Evolutionary conservation across 2,888 invertebrate species (phyloP).

Genomic region (Hecatera dysodea): DNA sequence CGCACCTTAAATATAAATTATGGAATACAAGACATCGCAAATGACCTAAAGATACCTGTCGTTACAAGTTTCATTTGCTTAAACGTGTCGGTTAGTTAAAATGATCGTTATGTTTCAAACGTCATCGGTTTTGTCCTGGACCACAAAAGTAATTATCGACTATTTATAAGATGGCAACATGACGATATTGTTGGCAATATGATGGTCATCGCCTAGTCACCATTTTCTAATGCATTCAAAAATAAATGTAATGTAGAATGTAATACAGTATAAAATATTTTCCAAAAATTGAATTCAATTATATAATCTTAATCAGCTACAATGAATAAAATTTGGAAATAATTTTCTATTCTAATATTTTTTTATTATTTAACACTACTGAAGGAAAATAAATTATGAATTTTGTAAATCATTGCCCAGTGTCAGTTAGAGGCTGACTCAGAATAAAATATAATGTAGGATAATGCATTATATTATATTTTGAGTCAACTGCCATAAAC

Average conservation of each 20-base stretch:
- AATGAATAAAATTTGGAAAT: not conserved
- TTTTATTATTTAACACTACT: not conserved
- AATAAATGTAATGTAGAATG: not conserved
- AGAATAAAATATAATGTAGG: not conserved
- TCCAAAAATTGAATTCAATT: not conserved
- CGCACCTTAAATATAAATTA: too few species aligned
- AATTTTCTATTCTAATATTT: not conserved
- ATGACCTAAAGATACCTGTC: constrained; percentile 38
- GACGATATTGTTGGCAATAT: constrained; percentile 36
- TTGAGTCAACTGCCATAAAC: too few species aligned
- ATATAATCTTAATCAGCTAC: not conserved
- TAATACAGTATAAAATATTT: too few species aligned
- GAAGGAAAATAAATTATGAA: not conserved
- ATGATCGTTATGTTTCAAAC: constrained; percentile 26
- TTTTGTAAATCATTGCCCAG: not conserved
- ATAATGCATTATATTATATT: too few species aligned
- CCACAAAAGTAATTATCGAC: constrained; percentile 46
- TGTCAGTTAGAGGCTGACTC: not conserved
- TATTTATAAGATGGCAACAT: constrained; percentile 45
- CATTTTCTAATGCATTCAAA: constrained; percentile 5
- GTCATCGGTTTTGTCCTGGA: constrained; percentile 58
- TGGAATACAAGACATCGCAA: constrained; percentile 27
- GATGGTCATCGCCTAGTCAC: constrained; percentile 4
- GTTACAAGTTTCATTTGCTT: constrained; percentile 51
- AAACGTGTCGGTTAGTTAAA: constrained; percentile 32